Conservation (phyloP, 2,888 invertebrate genomes). For the Zaprionus lineosus region DNA sequence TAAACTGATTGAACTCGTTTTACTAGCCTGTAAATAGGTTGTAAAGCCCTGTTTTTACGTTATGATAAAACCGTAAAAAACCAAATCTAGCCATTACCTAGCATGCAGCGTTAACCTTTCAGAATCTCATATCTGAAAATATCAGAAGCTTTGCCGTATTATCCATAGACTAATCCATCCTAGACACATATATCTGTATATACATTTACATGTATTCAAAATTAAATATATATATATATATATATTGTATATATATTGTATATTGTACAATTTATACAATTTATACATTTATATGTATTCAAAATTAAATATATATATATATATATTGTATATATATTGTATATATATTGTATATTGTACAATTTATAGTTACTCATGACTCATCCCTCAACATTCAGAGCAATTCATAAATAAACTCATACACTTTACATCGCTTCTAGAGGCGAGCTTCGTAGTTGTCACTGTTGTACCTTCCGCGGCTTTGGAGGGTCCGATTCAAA, state of each 20-base stretch:
- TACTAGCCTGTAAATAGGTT: constrained; percentile 83
- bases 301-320: neutral
- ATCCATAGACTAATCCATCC: neutral
- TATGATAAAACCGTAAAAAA: constrained; percentile 53
- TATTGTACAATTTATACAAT: too few species aligned
- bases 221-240: neutral
- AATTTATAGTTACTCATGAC: neutral
- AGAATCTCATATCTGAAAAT: constrained; percentile 82
- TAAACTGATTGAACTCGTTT: constrained; percentile 81
- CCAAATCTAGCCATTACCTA: constrained; percentile 53
- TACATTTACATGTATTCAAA: neutral
- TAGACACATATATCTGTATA: neutral
- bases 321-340: too few species aligned
- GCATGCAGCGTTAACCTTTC: constrained; percentile 80
- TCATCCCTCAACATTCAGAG: too few species aligned
- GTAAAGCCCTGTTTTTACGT: constrained; percentile 82
- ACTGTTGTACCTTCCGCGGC: too few species aligned
- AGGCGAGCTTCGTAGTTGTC: neutral
- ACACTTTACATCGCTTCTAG: neutral
- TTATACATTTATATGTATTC: neutral
- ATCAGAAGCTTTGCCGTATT: constrained; percentile 19
- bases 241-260: too few species aligned
- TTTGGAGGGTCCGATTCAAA: too few species aligned
- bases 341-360: too few species aligned
- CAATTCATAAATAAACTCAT: too few species aligned